Evolutionary conservation across 2,113 vertebrate genomes (phyloP).

Genomic region (Austrofundulus limnaeus): DNA sequence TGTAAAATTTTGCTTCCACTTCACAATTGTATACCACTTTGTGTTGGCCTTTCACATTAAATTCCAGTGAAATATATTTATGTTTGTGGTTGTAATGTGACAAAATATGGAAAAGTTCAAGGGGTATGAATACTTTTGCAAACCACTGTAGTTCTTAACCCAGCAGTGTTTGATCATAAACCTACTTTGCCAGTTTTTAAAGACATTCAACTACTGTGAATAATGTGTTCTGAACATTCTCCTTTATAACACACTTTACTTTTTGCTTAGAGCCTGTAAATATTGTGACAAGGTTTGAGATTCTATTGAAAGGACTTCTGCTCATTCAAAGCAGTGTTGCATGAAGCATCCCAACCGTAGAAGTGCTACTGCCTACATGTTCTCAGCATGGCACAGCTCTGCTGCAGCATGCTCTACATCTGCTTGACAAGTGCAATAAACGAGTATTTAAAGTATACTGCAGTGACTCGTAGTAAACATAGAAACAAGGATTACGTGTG

Average conservation of each 20-base stretch:
- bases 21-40: too few relatives aligned
- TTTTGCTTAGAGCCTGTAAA: neutral
- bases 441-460: constrained; percentile 13
- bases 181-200: neutral
- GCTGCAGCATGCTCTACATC: constrained; percentile 8
- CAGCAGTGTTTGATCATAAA: neutral
- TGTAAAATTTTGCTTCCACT: too few relatives aligned
- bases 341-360: constrained; percentile 19
- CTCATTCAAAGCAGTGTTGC: constrained; percentile 30
- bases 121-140: too few relatives aligned
- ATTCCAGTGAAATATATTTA: too few relatives aligned
- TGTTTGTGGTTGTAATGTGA: too few relatives aligned
- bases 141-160: neutral
- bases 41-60: too few relatives aligned
- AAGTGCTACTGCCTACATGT: constrained; percentile 35
- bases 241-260: neutral
- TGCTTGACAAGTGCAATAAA: constrained; percentile 33
- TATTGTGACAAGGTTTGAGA: neutral
- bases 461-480: neutral
- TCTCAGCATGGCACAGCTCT: constrained; percentile 34
- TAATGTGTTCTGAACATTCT: neutral
- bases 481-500: neutral
- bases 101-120: too few relatives aligned
- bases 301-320: constrained; percentile 13
- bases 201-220: neutral